phyloP scores from a whole-genome alignment of 2,888 invertebrate species.

The Mesorhabditis sp. region DNA sequence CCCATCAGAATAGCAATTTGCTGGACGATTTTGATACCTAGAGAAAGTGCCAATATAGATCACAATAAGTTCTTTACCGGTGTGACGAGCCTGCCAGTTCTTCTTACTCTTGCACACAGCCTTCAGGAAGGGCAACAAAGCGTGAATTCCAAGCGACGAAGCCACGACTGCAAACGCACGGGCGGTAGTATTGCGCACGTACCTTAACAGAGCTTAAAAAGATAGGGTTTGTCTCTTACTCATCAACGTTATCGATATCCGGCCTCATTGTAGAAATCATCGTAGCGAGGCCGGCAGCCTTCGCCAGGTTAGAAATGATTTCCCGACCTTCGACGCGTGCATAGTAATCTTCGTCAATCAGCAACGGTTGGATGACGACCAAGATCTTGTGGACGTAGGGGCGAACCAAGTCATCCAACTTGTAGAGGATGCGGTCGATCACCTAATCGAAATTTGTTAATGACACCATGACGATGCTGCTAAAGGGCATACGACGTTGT shows the following conservation, averaged over 20 bases:
- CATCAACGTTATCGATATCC: constrained; percentile 86
- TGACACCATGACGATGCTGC: background rate
- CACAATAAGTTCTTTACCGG: constrained; percentile 63
- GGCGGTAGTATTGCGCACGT: constrained; percentile 97
- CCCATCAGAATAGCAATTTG: constrained; percentile 99
- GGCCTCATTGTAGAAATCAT: constrained; percentile 99
- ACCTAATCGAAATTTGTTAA: constrained; percentile 25
- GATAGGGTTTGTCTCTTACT: constrained; percentile 26
- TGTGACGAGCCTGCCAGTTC: constrained; percentile 96
- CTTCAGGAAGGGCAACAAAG: constrained; percentile 87
- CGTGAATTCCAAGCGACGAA: constrained; percentile 95
- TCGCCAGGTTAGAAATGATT: constrained; percentile 91
- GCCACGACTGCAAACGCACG: constrained; percentile 99
- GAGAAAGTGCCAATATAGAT: constrained; percentile 13
- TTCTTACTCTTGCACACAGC: constrained; percentile 98
- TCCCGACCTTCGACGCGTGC: constrained; percentile 96
- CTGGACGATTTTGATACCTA: constrained; percentile 94
- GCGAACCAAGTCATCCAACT: constrained; percentile 92
- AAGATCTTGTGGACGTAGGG: constrained; percentile 99
- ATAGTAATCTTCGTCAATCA: constrained; percentile 99
- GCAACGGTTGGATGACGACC: constrained; percentile 94
- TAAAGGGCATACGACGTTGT: background rate
- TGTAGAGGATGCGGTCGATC: constrained; percentile 95
- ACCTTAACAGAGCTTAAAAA: constrained; percentile 59
- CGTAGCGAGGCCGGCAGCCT: constrained; percentile 96